phyloP scores from a whole-genome alignment of 2,888 invertebrate genomes.

The Pterobdella sp. region DNA sequence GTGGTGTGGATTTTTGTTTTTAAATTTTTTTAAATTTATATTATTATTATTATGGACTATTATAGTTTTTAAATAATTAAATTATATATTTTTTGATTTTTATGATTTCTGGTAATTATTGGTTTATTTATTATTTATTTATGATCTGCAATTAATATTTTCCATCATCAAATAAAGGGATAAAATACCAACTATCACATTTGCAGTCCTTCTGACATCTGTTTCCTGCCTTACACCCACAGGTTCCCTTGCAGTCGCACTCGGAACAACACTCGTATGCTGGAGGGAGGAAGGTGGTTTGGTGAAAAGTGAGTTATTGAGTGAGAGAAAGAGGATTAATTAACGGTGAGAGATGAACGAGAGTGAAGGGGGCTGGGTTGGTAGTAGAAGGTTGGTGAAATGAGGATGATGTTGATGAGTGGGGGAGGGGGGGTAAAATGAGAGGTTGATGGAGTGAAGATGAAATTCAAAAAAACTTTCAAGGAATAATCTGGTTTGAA shows the following conservation, averaged over 20 bases:
- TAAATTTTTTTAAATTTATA: too few species aligned
- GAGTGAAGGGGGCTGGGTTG: neutral
- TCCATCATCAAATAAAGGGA: too few species aligned
- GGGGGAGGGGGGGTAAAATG: neutral
- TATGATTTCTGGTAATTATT: too few species aligned
- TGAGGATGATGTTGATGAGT: neutral
- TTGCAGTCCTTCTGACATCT: neutral
- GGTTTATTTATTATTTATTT: too few species aligned
- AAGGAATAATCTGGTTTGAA: neutral
- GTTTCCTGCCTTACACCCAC: neutral
- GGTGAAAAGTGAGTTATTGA: neutral
- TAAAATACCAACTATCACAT: neutral
- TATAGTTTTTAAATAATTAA: too few species aligned
- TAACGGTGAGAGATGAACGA: neutral
- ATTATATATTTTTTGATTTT: too few species aligned
- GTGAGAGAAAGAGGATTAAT: neutral
- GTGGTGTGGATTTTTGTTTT: too few species aligned
- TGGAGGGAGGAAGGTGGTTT: neutral
- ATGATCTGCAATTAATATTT: too few species aligned
- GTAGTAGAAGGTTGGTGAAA: neutral
- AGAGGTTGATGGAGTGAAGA: neutral
- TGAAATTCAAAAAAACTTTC: neutral
- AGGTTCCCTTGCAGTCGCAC: constrained; percentile 1
- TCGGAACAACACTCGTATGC: neutral
- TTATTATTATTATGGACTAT: too few species aligned